Evolutionary conservation across 2,888 invertebrate genomes (phyloP).

Genomic region (Cistogaster globosa): DNA sequence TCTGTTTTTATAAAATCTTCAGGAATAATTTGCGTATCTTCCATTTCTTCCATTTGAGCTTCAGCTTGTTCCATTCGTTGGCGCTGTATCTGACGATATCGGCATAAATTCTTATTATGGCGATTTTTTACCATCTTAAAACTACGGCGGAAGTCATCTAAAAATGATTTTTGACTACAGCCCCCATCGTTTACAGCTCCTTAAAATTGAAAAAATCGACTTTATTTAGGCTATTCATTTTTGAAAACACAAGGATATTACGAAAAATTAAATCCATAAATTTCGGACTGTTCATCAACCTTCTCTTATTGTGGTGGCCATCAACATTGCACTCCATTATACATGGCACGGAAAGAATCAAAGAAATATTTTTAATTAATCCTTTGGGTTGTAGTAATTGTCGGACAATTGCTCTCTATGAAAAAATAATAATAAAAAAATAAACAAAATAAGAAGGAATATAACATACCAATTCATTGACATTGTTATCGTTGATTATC

Average conservation of each 20-base stretch:
- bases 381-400: conserved; percentile 51
- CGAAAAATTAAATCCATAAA: conserved; percentile 59
- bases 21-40: conserved; percentile 5
- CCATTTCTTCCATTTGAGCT: background rate
- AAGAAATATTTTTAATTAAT: conserved; percentile 53
- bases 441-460: background rate
- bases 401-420: background rate
- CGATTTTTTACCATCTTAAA: conserved; percentile 60
- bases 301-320: conserved; percentile 46
- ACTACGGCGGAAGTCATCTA: conserved; percentile 38
- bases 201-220: background rate
- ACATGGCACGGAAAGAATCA: conserved; percentile 11
- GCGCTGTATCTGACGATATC: conserved; percentile 37
- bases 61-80: background rate
- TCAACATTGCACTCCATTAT: conserved; percentile 59
- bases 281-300: conserved; percentile 39
- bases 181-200: conserved; percentile 37
- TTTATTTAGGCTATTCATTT: background rate
- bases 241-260: conserved; percentile 22
- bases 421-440: too few species aligned
- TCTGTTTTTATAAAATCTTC: conserved; percentile 24
- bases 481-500: conserved; percentile 42
- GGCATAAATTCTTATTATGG: conserved; percentile 47
- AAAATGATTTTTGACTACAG: conserved; percentile 37
- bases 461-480: conserved; percentile 47